Base-by-base conservation (phyloP, 2,797 vertebrate species). In the Octomys mimax region DNA sequence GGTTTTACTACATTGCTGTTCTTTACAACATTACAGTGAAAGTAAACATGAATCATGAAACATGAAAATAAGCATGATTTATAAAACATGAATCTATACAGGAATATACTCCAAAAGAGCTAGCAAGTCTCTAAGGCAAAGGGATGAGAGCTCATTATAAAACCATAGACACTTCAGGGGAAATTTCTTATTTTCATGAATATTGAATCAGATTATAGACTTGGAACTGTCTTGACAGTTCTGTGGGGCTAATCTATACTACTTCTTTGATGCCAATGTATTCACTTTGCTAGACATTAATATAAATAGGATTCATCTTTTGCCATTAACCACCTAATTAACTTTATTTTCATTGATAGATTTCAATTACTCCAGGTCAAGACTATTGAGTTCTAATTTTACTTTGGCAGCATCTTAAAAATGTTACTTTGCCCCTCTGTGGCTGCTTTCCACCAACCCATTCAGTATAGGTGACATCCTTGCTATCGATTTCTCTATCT, bases 351-450 rank as follows among this genome's bases (percentile, higher is more conserved):
- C 42, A 78, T 33, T 91, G 89, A 96, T 80, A 84, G 71, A 86
- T 95, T 97, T 95, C 80, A 95, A 62, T 68, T 90, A 86, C 57
- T 89, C 31, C 49, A 73, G 39, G 91, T 95, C 70, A 95, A 96
- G 64, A 57, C 39, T 89, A 87, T 66, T 82, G 84, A 92, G 42
- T 87, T 95, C 42, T 94, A 73, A 95, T 88, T 97, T 96, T 92
- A 85, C 93, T 96, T 95, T 96, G 94, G 94, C 86, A 95, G 49
- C 70, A 84, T 77, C 66, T 94, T 92, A 79, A 89, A 73, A 96
- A 81, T 82, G 62, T 91, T 81, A 26, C 87, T 93, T 89, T 87
- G 70, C 39, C 78, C 42, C 24, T 92, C 61, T 57, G 1, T 92
- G 94, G 64, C 64, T 89, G 42, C 57, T 85, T 94, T 92, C 93